Conservation (phyloP, 2,888 invertebrate genomes). For the Trissolcus brochymenae region DNA sequence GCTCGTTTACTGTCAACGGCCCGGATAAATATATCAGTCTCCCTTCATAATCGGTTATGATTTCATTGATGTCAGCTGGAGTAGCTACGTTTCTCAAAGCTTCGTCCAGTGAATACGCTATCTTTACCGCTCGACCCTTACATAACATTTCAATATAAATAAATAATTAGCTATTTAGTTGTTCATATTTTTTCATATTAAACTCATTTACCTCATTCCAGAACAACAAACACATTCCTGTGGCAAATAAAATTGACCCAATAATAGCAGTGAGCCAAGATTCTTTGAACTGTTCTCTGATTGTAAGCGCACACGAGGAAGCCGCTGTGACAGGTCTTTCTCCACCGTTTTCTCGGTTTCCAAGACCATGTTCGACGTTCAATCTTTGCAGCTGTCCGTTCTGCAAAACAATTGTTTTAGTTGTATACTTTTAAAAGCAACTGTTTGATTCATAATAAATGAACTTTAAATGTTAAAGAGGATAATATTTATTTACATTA, state of each 20-base stretch:
- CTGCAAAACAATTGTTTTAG: slow-evolving; percentile 47
- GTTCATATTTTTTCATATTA: neutral
- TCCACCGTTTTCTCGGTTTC: slow-evolving; percentile 59
- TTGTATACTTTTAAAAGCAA: too few species aligned
- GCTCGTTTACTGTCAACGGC: slow-evolving; percentile 85
- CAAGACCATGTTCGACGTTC: slow-evolving; percentile 58
- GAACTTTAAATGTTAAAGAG: too few species aligned
- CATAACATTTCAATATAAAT: neutral
- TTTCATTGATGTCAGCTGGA: slow-evolving; percentile 76
- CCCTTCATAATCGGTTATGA: slow-evolving; percentile 82
- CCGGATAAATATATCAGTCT: slow-evolving; percentile 88
- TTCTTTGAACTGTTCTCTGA: slow-evolving; percentile 80
- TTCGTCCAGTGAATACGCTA: slow-evolving; percentile 87
- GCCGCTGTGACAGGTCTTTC: slow-evolving; percentile 60
- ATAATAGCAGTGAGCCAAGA: slow-evolving; percentile 86
- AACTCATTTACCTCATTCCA: slow-evolving; percentile 86
- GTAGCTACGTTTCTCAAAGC: slow-evolving; percentile 81
- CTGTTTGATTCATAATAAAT: too few species aligned
- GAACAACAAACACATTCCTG: slow-evolving; percentile 84
- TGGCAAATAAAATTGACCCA: slow-evolving; percentile 82
- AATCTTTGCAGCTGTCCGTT: slow-evolving; percentile 62
- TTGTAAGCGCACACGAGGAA: slow-evolving; percentile 61
- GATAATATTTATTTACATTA: too few species aligned
- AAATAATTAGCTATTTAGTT: neutral
- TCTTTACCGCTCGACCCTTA: slow-evolving; percentile 88